Conservation (phyloP, 2,888 invertebrate species). For the Melanotus villosus region DNA sequence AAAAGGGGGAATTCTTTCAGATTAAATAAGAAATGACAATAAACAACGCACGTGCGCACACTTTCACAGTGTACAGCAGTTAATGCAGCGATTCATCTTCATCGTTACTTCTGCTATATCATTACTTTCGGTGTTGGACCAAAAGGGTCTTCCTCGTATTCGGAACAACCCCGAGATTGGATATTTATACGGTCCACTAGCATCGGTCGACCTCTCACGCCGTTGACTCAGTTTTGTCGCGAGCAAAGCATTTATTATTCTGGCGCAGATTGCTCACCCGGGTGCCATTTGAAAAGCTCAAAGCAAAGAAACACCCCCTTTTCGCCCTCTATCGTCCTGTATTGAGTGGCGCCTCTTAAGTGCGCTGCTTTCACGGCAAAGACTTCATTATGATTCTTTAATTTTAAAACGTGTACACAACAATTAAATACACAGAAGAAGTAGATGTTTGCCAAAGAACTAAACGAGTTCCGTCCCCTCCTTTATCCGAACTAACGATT, state of each 20-base stretch:
- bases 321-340: slow-evolving; percentile 38
- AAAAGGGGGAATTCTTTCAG: slow-evolving; percentile 27
- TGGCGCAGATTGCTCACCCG: slow-evolving; percentile 59
- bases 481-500: background rate
- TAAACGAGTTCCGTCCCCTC: slow-evolving; percentile 8
- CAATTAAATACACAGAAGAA: slow-evolving; percentile 43
- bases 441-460: slow-evolving; percentile 33
- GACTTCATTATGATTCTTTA: slow-evolving; percentile 62
- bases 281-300: slow-evolving; percentile 59
- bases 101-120: slow-evolving; percentile 46
- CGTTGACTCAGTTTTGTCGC: slow-evolving; percentile 56
- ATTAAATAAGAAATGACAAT: slow-evolving; percentile 45
- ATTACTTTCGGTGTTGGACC: slow-evolving; percentile 41
- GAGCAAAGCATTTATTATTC: slow-evolving; percentile 58
- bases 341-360: slow-evolving; percentile 54
- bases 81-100: slow-evolving; percentile 46
- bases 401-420: slow-evolving; percentile 59
- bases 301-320: slow-evolving; percentile 56
- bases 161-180: slow-evolving; percentile 28
- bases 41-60: slow-evolving; percentile 37
- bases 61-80: slow-evolving; percentile 29
- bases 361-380: slow-evolving; percentile 55
- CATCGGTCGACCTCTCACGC: slow-evolving; percentile 45
- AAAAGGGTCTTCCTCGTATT: slow-evolving; percentile 12
- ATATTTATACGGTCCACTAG: slow-evolving; percentile 39